Conservation (phyloP, 2,888 invertebrate genomes). For the Malacosoma neustria region DNA sequence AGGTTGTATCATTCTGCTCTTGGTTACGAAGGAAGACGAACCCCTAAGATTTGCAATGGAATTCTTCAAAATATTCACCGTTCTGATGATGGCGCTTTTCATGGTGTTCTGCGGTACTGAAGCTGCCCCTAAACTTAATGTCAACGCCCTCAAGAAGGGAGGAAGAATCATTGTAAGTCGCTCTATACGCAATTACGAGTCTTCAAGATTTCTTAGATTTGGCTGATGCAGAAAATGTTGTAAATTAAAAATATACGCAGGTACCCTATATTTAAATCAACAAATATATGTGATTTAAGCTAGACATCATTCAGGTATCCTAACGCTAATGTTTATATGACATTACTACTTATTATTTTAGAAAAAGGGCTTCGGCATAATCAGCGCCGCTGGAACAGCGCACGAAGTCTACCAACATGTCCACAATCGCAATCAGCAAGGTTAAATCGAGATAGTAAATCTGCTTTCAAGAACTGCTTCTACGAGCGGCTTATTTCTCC, state of each 20-base stretch:
- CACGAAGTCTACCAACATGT: conserved; percentile 19
- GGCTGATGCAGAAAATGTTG: too few species aligned
- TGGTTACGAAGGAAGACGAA: not conserved
- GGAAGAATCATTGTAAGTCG: conserved; percentile 22
- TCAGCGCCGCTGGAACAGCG: conserved; percentile 16
- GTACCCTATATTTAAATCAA: too few species aligned
- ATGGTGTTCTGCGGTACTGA: conserved; percentile 1
- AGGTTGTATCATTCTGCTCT: not conserved
- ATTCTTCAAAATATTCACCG: not conserved
- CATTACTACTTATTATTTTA: conserved; percentile 9
- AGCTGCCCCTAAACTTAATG: conserved; percentile 4
- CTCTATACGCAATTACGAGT: too few species aligned
- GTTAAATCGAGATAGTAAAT: conserved; percentile 1
- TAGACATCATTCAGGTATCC: too few species aligned
- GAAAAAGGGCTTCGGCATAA: conserved; percentile 18
- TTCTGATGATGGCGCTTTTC: conserved; percentile 1
- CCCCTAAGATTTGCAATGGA: not conserved
- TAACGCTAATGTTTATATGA: not conserved
- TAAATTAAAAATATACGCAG: too few species aligned
- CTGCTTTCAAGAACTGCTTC: too few species aligned
- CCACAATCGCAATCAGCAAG: conserved; percentile 11
- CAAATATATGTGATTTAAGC: too few species aligned
- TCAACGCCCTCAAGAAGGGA: conserved; percentile 19
- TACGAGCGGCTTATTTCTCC: too few species aligned
- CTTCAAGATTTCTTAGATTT: too few species aligned